Percentiles rank a stretch among this genome's conserved stretches.
phyloP scores from a whole-genome alignment of 2,888 invertebrate genomes.

The Neocrepidodera transversa region DNA sequence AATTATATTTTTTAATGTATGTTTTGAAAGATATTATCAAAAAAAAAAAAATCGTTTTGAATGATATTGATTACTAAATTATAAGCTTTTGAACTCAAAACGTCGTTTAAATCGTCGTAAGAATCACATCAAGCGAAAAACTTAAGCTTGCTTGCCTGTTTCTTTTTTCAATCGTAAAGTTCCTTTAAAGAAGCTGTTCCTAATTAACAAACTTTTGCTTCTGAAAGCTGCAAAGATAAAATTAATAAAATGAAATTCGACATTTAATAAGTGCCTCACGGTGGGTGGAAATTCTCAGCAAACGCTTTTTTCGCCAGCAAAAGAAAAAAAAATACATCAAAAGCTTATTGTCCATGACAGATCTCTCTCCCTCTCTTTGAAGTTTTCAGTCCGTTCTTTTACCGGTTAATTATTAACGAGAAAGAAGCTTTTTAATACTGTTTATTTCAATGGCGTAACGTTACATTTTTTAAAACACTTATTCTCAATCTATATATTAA shows the following conservation, averaged over 20 bases:
- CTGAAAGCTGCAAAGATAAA: slow-evolving; percentile 42
- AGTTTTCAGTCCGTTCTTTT: slow-evolving; percentile 56
- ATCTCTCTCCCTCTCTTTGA: slow-evolving; percentile 58
- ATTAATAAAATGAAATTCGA: slow-evolving; percentile 50
- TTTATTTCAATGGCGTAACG: slow-evolving; percentile 17
- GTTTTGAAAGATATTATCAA: too few species aligned
- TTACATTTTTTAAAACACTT: too few species aligned
- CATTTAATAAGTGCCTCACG: slow-evolving; percentile 44
- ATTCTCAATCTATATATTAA: too few species aligned
- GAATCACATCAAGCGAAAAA: slow-evolving; percentile 18
- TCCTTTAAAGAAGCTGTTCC: slow-evolving; percentile 30
- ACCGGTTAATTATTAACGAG: slow-evolving; percentile 60
- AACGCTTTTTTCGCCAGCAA: slow-evolving; percentile 39
- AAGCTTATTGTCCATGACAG: slow-evolving; percentile 59
- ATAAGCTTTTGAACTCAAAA: too few species aligned
- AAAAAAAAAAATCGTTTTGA: too few species aligned
- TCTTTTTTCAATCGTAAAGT: slow-evolving; percentile 13
- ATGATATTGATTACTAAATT: too few species aligned
- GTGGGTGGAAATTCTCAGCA: slow-evolving; percentile 32
- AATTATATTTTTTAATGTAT: too few species aligned
- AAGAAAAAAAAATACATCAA: slow-evolving; percentile 54
- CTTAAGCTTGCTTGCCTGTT: slow-evolving; percentile 22
- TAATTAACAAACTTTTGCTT: slow-evolving; percentile 46
- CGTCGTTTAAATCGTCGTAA: too few species aligned
- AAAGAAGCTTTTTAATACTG: slow-evolving; percentile 54